Conservation (phyloP, 2,797 vertebrate species). For the Crax fasciolata region DNA sequence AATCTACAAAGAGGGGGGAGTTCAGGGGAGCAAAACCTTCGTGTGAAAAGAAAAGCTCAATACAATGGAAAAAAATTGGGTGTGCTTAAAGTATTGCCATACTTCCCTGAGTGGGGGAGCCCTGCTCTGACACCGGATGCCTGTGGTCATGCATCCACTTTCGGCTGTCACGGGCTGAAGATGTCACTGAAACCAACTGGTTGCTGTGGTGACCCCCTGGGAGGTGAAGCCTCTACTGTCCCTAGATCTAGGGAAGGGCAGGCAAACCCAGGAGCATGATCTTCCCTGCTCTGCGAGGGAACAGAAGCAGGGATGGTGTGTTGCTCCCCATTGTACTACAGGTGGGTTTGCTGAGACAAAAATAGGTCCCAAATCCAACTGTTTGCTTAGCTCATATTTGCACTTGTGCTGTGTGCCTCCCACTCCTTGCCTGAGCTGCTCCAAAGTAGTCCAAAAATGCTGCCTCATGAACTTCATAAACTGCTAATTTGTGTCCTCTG, state of each 20-base stretch:
- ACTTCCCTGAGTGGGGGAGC: background rate
- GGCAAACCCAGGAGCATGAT: background rate
- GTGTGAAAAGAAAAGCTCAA: background rate
- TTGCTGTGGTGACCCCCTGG: background rate
- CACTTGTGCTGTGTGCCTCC: background rate
- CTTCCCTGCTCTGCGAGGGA: background rate
- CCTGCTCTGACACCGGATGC: background rate
- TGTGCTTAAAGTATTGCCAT: background rate
- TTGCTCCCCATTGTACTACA: background rate
- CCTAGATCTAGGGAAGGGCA: background rate
- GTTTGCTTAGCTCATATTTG: background rate
- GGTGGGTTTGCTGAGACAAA: background rate
- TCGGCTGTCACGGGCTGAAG: background rate
- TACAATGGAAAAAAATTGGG: background rate
- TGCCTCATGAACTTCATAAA: background rate
- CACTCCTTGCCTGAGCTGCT: background rate
- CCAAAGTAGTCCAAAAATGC: background rate
- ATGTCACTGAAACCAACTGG: rapidly evolving
- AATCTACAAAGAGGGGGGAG: background rate
- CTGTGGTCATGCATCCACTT: background rate
- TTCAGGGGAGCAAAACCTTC: background rate
- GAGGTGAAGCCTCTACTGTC: background rate
- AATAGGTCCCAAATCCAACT: background rate
- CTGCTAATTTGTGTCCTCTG: background rate
- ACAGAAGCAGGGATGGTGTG: background rate